These are phyloP conservation scores for Mellilla xanthometata DNA, from an alignment of 2,888 invertebrate species.

Conservation along the genomic window DNA sequence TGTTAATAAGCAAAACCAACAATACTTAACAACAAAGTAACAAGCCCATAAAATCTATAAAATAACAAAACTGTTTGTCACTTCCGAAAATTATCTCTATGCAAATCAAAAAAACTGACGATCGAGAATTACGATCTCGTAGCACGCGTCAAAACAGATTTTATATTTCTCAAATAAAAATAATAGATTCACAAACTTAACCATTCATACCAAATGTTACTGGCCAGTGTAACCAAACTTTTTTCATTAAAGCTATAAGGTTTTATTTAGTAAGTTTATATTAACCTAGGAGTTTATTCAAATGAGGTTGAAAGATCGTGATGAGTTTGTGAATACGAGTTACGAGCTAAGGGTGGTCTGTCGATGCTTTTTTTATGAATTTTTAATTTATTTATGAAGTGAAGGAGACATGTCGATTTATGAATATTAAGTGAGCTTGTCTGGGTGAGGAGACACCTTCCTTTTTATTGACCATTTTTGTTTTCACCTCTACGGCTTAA, in stretches of 20 bases:
- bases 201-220: conserved; percentile 1
- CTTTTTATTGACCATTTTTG: too few species aligned
- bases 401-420: conserved; percentile 61
- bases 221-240: conserved; percentile 12
- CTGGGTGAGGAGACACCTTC: conserved; percentile 33
- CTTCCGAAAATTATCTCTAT: conserved; percentile 54
- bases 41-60: neutral
- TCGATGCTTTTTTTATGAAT: conserved; percentile 52
- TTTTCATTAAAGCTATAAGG: conserved; percentile 20
- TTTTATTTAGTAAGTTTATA: conserved; percentile 10
- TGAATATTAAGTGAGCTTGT: conserved; percentile 59
- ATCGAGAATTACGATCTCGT: conserved; percentile 45
- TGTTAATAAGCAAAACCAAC: too few species aligned
- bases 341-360: conserved; percentile 60
- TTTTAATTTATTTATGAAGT: conserved; percentile 70
- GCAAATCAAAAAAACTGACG: conserved; percentile 46
- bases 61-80: conserved; percentile 20
- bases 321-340: conserved; percentile 48
- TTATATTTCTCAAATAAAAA: conserved; percentile 2
- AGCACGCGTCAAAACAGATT: conserved; percentile 35
- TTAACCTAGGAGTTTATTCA: neutral
- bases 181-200: conserved; percentile 4
- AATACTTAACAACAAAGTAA: too few species aligned
- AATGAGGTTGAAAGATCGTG: conserved; percentile 35
- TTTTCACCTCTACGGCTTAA: too few species aligned